These are phyloP conservation scores for Aphelocoma californica DNA, from an alignment of 2,797 vertebrate genomes.

Conservation along the genomic window DNA sequence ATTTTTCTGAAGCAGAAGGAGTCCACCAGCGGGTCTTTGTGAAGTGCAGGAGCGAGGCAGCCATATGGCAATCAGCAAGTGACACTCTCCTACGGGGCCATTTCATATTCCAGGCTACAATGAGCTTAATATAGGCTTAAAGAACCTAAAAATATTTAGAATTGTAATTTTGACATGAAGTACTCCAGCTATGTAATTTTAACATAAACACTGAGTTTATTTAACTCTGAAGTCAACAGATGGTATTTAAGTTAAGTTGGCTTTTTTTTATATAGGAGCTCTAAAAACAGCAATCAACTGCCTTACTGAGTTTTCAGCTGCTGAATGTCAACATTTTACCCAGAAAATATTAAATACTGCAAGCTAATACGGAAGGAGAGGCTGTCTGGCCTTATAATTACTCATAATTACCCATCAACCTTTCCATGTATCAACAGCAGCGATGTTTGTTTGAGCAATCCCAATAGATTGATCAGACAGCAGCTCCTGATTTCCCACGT, in stretches of 20 bases:
- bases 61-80: slow-evolving; percentile 64
- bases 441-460: background rate
- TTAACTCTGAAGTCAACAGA: slow-evolving; percentile 68
- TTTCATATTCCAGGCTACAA: slow-evolving; percentile 30
- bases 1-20: slow-evolving; percentile 17
- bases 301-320: slow-evolving; percentile 37
- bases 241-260: slow-evolving; percentile 61
- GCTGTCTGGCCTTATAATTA: slow-evolving; percentile 34
- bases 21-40: slow-evolving; percentile 26
- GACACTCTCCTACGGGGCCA: slow-evolving; percentile 59
- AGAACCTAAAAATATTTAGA: slow-evolving; percentile 56
- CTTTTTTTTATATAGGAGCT: slow-evolving; percentile 10
- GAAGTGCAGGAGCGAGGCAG: slow-evolving; percentile 27
- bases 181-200: slow-evolving; percentile 63
- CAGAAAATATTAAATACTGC: slow-evolving; percentile 45
- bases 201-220: slow-evolving; percentile 64
- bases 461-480: background rate
- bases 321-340: slow-evolving; percentile 57
- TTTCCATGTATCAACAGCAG: background rate
- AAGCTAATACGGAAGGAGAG: slow-evolving; percentile 36
- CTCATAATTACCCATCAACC: slow-evolving; percentile 27
- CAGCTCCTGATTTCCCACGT: fast-evolving
- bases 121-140: slow-evolving; percentile 57
- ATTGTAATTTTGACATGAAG: slow-evolving; percentile 65
- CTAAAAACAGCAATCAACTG: slow-evolving; percentile 63